Conservation (phyloP, 2,888 invertebrate species). For the Hirtodrosophila histrioides region DNA sequence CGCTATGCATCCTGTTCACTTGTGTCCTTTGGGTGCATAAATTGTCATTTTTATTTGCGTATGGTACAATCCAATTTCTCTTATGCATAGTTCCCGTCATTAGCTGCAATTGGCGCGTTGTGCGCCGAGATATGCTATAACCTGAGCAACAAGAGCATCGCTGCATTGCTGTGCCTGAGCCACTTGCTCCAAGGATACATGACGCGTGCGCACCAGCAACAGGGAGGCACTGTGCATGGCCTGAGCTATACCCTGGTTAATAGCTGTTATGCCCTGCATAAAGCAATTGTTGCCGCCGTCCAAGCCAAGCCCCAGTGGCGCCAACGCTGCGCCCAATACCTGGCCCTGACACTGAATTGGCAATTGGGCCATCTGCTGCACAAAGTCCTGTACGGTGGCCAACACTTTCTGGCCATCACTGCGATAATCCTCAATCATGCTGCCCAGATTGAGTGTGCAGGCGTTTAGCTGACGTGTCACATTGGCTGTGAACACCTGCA, state of each 20-base stretch:
- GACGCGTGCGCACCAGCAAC: conserved; percentile 59
- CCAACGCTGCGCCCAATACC: conserved; percentile 17
- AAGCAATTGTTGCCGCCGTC: conserved; percentile 59
- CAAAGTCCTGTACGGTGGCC: conserved; percentile 44
- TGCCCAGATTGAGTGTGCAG: conserved; percentile 56
- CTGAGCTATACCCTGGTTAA: conserved; percentile 66
- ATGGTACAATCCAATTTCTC: conserved; percentile 5
- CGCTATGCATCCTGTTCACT: conserved; percentile 51
- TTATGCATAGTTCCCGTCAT: conserved; percentile 9
- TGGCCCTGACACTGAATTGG: conserved; percentile 52
- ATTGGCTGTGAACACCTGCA: conserved; percentile 63
- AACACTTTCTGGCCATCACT: conserved; percentile 45
- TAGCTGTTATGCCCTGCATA: conserved; percentile 54
- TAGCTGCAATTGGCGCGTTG: conserved; percentile 56
- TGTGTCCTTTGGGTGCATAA: conserved; percentile 68
- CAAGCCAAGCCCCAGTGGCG: conserved; percentile 33
- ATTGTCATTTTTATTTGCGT: conserved; percentile 52
- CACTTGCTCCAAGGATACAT: conserved; percentile 49
- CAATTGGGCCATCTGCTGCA: conserved; percentile 63
- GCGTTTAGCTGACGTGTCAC: conserved; percentile 52
- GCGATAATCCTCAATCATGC: conserved; percentile 34
- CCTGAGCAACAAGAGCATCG: conserved; percentile 48
- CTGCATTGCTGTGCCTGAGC: conserved; percentile 55
- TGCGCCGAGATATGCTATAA: conserved; percentile 37
- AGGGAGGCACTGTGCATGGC: conserved; percentile 64